Evolutionary conservation across 2,888 invertebrate genomes (phyloP).

Genomic region (Andrena bucephala): DNA sequence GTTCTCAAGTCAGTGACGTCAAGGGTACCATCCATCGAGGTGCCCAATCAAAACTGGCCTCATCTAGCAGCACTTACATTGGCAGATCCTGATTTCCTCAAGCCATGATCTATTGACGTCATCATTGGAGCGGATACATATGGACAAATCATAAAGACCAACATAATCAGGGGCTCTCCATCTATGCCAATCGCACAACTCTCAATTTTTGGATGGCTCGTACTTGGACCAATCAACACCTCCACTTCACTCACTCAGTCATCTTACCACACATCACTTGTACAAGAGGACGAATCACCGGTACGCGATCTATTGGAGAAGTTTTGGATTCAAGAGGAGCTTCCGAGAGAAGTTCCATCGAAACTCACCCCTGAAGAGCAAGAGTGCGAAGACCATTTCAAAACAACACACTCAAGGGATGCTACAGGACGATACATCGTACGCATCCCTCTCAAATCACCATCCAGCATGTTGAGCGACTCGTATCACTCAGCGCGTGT

Average conservation of each 20-base stretch:
- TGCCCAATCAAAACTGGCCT: background rate
- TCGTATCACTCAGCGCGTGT: too few species aligned
- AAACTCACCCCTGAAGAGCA: background rate
- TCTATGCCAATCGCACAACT: too few species aligned
- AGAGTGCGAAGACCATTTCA: too few species aligned
- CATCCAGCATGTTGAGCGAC: too few species aligned
- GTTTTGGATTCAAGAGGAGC: slow-evolving; percentile 3
- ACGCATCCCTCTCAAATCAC: too few species aligned
- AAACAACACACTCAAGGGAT: background rate
- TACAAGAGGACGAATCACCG: too few species aligned
- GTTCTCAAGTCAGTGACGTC: background rate
- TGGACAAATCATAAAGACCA: too few species aligned
- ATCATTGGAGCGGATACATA: too few species aligned
- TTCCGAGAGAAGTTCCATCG: background rate
- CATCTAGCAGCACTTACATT: background rate
- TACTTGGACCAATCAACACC: background rate
- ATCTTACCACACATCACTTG: background rate
- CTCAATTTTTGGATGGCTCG: background rate
- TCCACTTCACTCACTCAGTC: too few species aligned
- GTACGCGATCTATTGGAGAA: too few species aligned
- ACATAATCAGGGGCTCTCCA: too few species aligned
- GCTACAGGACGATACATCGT: background rate
- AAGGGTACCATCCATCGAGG: background rate
- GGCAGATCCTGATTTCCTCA: background rate
- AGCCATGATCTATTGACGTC: background rate